A percentile compares a stretch with the other conserved stretches of the same genome.
These are phyloP conservation scores for Hystrix brachyura DNA, from an alignment of 2,113 vertebrate genomes.

Conservation along the genomic window DNA sequence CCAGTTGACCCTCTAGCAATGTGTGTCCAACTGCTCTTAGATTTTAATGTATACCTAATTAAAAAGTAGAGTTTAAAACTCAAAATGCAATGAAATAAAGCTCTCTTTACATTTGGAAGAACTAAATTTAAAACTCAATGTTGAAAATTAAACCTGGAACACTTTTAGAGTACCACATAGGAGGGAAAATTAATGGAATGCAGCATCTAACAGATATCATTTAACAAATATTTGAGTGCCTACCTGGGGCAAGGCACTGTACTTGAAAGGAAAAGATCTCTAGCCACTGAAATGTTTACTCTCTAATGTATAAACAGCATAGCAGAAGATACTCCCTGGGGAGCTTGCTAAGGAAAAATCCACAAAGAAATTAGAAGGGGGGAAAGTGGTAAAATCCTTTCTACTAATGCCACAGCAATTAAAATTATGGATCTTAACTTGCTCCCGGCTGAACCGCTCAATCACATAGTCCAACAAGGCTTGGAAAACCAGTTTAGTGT, in stretches of 20 bases:
- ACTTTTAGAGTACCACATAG: constrained; percentile 41
- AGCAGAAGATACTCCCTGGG: constrained; percentile 55
- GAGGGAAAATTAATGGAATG: constrained; percentile 59
- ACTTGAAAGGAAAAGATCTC: constrained; percentile 53
- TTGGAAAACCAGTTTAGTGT: constrained; percentile 81
- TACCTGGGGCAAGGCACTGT: constrained; percentile 47
- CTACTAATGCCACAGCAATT: constrained; percentile 31
- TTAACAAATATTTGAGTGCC: constrained; percentile 69
- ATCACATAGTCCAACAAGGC: constrained; percentile 68
- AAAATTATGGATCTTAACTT: constrained; percentile 67
- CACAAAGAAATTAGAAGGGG: constrained; percentile 44
- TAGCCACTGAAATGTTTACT: constrained; percentile 61
- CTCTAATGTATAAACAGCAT: constrained; percentile 60
- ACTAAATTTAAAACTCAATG: constrained; percentile 30
- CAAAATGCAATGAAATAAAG: constrained; percentile 34
- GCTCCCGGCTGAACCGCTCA: constrained; percentile 50
- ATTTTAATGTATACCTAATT: neutral
- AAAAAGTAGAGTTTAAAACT: constrained; percentile 44
- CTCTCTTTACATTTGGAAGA: neutral
- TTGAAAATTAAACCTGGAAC: constrained; percentile 53
- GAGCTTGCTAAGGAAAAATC: constrained; percentile 56
- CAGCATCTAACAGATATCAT: constrained; percentile 54
- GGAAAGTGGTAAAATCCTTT: constrained; percentile 44
- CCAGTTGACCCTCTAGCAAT: neutral
- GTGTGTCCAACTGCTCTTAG: neutral